Percentiles rank a stretch among this genome's conserved stretches.
Evolutionary conservation across 2,888 invertebrate genomes (phyloP).

Genomic region (Gasteruption jaculator): DNA sequence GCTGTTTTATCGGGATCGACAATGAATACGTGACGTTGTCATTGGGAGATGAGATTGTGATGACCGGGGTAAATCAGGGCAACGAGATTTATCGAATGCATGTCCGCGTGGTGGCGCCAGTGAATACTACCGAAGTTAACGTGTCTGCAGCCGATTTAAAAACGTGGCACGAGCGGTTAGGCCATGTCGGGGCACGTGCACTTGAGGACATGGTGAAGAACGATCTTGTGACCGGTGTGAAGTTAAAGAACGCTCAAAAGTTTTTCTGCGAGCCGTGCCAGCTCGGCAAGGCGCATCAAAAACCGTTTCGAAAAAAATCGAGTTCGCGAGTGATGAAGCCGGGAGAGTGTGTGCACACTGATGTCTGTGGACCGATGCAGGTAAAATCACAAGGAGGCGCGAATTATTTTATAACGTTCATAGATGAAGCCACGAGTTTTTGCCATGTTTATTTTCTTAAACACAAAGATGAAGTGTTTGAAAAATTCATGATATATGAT

Average conservation of each 20-base stretch:
- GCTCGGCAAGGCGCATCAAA: conserved; percentile 14
- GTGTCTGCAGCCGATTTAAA: too few relatives aligned
- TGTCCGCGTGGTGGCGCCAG: conserved; percentile 17
- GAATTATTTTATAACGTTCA: conserved; percentile 12
- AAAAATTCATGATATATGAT: too few relatives aligned
- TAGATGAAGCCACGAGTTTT: conserved; percentile 6
- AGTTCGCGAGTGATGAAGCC: conserved; percentile 11
- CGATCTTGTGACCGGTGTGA: conserved; percentile 13
- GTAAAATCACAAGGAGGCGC: conserved; percentile 9
- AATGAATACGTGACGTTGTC: too few relatives aligned
- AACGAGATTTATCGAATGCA: conserved; percentile 19
- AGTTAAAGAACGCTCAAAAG: too few relatives aligned
- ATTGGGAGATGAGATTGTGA: too few relatives aligned
- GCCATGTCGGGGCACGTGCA: too few relatives aligned
- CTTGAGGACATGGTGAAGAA: conserved; percentile 25
- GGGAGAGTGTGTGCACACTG: conserved; percentile 9
- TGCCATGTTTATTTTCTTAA: conserved; percentile 14
- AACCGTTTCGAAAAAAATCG: conserved; percentile 9
- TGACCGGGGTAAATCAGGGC: conserved; percentile 16
- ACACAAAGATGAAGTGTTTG: too few relatives aligned
- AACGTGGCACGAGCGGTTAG: too few relatives aligned
- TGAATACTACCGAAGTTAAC: too few relatives aligned
- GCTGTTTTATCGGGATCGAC: too few relatives aligned
- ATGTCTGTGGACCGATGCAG: conserved; percentile 17
- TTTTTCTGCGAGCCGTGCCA: conserved; percentile 28